A percentile compares a stretch with the other conserved stretches of the same genome.
These are phyloP conservation scores for Ceyx margarethae DNA, from an alignment of 2,113 vertebrate species.

Conservation along the genomic window DNA sequence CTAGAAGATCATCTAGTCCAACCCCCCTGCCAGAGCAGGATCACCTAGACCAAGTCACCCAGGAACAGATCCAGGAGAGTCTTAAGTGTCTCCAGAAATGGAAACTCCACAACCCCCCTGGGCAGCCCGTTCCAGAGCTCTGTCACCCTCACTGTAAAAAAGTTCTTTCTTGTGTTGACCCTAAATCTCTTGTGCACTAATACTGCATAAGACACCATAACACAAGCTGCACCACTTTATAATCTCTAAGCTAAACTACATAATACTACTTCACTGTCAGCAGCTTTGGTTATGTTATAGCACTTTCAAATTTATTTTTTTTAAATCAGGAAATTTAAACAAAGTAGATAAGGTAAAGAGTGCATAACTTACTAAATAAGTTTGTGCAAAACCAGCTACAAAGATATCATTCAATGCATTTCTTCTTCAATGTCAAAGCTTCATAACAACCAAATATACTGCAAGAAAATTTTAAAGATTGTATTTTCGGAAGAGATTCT, in stretches of 20 bases:
- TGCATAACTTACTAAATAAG: not conserved
- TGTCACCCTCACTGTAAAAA: too few species aligned
- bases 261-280: not conserved
- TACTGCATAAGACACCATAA: not conserved
- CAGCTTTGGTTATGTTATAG: not conserved
- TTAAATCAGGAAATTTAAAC: not conserved
- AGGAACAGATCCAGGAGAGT: too few species aligned
- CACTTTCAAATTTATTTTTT: not conserved
- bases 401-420: not conserved
- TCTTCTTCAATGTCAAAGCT: not conserved
- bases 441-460: not conserved
- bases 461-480: not conserved
- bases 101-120: too few species aligned
- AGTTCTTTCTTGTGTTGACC: too few species aligned
- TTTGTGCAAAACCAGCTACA: not conserved
- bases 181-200: not conserved
- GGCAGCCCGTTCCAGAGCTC: too few species aligned
- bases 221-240: not conserved
- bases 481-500: not conserved
- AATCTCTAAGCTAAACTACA: not conserved
- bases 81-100: too few species aligned
- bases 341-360: not conserved
- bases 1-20: too few species aligned
- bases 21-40: too few species aligned
- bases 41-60: too few species aligned